Evolutionary conservation across 2,113 vertebrate genomes (phyloP).

Genomic region (Ptyas mucosa): DNA sequence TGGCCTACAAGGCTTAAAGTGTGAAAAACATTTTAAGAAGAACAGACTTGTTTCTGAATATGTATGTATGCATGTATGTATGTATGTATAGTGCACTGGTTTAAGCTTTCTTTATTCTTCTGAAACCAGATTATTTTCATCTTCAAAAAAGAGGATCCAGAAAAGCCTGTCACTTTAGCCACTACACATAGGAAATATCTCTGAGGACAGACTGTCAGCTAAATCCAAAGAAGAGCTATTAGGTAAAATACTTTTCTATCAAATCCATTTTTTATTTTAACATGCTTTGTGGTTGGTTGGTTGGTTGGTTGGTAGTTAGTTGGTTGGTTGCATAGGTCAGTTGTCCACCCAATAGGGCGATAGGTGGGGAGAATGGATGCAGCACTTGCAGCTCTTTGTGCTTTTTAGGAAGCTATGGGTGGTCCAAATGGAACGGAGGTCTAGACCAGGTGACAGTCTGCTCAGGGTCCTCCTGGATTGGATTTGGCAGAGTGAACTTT

Average conservation of each 20-base stretch:
- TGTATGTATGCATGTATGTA: too few species aligned
- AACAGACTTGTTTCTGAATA: background rate
- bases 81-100: background rate
- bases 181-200: background rate
- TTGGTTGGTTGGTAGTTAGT: background rate
- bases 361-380: background rate
- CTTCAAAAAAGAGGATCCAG: background rate
- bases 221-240: background rate
- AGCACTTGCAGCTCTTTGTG: background rate
- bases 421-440: background rate
- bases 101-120: background rate
- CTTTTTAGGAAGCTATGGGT: background rate
- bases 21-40: background rate
- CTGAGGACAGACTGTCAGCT: background rate
- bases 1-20: background rate
- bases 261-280: background rate
- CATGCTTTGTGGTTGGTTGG: background rate
- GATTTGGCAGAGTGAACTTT: background rate
- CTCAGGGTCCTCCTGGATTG: background rate
- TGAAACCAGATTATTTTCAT: background rate
- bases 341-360: background rate
- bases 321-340: background rate
- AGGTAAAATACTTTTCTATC: too few species aligned
- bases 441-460: background rate
- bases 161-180: background rate